Base-by-base conservation (phyloP, 1,140 invertebrate genomes). In the Pseudomyrmex sp. region DNA sequence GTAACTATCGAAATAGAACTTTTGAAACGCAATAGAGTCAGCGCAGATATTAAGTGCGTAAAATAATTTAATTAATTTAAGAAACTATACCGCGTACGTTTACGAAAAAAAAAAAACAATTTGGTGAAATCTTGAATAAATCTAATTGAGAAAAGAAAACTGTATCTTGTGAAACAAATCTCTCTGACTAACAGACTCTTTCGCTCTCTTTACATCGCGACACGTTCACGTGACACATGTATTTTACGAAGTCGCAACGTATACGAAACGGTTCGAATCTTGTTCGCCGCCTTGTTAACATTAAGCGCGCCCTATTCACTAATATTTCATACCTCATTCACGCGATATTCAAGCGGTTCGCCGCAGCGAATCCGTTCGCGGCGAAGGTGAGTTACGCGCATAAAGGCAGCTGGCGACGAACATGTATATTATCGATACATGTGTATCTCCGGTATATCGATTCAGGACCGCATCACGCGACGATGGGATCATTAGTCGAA, bases 221-320 rank as follows among this genome's bases (percentile, higher is more conserved):
- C 63, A 63, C 75, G 76, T 79, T 79, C 20, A 77, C 66, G 48
- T 68, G 62, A 77, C 48, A 50, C 13, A 48, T 48, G n/a, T 70
- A 35, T 35, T 80, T 80, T 59, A 80, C 59, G 46, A 72, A 72
- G 76, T 72, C 54, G 23, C 66, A 72, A 70, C 76, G 66, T 72
- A 61, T 70, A 80, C 59, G 76, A 66, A 80, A 54, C 66, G 54
- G 54, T 46, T 48, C 54, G 48, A 35, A 70, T 80, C 66, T 69
- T 26, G 50, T 35, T 56, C 15, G 50, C 66, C 76, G 44, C 76
- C 76, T 80, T 80, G 76, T 80, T 80, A 80, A 69, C 76, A 80
- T 80, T 61, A 80, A 79, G 35, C 35, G 76, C 76, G 72, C 76
- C 76, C 66, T 80, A 80, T 80, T 80, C 76, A 80, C 76, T 72